Conservation (phyloP, 2,113 vertebrate species). For the Pycnonotus jocosus region DNA sequence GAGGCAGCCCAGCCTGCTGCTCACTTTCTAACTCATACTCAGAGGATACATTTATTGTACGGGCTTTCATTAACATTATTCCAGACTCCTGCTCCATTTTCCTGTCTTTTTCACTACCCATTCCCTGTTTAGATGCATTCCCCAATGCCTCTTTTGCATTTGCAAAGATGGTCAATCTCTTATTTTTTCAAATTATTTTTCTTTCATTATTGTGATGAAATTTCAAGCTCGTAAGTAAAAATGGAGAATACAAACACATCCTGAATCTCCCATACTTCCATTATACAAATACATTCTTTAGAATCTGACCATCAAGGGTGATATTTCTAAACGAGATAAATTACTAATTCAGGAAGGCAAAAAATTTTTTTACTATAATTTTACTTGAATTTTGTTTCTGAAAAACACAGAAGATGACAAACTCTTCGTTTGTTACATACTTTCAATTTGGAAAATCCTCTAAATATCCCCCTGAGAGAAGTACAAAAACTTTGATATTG, state of each 20-base stretch:
- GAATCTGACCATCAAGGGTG: neutral
- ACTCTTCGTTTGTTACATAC: neutral
- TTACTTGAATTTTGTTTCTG: neutral
- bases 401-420: neutral
- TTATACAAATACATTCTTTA: neutral
- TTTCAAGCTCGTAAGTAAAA: neutral
- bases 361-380: neutral
- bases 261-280: neutral
- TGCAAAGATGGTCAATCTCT: neutral
- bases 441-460: neutral
- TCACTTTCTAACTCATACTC: rapidly evolving
- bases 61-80: too few relatives aligned
- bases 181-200: neutral
- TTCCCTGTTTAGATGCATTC: neutral
- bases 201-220: neutral
- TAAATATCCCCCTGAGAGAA: neutral
- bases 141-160: neutral
- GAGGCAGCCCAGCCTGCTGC: neutral
- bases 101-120: neutral
- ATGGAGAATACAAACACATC: neutral
- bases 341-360: neutral
- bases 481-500: neutral
- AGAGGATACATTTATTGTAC: too few relatives aligned
- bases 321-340: neutral
- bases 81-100: neutral